phyloP scores from a whole-genome alignment of 1,140 invertebrate genomes.

The Diachasmimorpha longicaudata region DNA sequence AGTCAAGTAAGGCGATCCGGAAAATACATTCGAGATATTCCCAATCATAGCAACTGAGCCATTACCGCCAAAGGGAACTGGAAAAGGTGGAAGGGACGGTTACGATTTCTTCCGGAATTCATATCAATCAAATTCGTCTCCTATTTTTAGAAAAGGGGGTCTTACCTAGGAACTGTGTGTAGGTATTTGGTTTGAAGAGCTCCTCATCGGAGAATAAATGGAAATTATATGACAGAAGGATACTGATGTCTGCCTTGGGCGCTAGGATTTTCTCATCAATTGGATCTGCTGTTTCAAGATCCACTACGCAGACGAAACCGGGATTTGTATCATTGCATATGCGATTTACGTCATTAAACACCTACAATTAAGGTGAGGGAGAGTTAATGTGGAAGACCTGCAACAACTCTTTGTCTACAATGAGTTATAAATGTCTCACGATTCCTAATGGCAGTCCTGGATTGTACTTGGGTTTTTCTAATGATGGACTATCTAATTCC shows the following conservation, averaged over 20 bases:
- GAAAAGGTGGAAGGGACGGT: background rate
- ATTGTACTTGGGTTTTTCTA: background rate
- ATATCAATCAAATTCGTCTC: background rate
- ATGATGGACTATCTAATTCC: background rate
- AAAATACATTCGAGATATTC: constrained; percentile 16
- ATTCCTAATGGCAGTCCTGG: constrained; percentile 3
- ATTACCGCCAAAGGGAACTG: background rate
- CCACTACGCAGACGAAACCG: background rate
- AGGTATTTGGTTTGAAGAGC: constrained; percentile 5
- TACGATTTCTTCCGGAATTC: background rate
- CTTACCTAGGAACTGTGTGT: constrained; percentile 10
- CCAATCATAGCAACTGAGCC: background rate
- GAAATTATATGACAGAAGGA: constrained; percentile 5
- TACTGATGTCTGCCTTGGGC: background rate
- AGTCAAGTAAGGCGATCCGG: background rate
- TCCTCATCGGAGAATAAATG: background rate
- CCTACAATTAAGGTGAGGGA: background rate
- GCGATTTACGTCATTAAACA: constrained; percentile 8
- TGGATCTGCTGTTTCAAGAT: background rate
- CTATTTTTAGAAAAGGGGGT: background rate
- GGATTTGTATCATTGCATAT: constrained; percentile 9
- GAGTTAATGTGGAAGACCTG: background rate
- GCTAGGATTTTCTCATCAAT: background rate
- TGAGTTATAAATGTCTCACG: background rate
- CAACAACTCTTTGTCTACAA: background rate